Evolutionary conservation across 2,113 vertebrate genomes (phyloP).

Genomic region (Entelurus aequoreus): DNA sequence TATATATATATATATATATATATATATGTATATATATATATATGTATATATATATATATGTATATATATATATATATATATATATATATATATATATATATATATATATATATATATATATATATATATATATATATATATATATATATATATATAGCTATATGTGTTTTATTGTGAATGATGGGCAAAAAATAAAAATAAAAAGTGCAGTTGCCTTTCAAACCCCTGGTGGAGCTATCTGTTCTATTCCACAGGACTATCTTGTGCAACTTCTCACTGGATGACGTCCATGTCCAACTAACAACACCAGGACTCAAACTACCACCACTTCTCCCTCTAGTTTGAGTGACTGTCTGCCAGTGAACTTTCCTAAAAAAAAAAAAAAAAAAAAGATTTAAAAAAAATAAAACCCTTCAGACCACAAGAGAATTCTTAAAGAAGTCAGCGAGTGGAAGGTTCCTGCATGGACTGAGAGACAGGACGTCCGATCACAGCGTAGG

Average conservation of each 20-base stretch:
- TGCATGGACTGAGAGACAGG: slow-evolving; percentile 1
- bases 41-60: no score
- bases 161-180: neutral
- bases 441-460: slow-evolving; percentile 5
- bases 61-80: no score
- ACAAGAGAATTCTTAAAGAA: slow-evolving; percentile 8
- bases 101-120: neutral
- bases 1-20: neutral
- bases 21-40: neutral
- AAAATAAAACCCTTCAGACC: neutral
- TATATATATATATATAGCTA: neutral
- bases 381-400: neutral
- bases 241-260: neutral
- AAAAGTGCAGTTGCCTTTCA: no score
- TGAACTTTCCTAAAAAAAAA: neutral
- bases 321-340: neutral
- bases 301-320: neutral
- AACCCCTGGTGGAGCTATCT: no score
- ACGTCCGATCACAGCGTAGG: slow-evolving; percentile 1
- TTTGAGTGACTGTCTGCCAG: slow-evolving; percentile 1
- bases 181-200: no score
- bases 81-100: neutral
- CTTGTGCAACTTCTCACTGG: neutral
- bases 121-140: neutral
- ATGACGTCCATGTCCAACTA: neutral